Base-by-base conservation (phyloP, 1,140 invertebrate species). In the Phortica variegata region DNA sequence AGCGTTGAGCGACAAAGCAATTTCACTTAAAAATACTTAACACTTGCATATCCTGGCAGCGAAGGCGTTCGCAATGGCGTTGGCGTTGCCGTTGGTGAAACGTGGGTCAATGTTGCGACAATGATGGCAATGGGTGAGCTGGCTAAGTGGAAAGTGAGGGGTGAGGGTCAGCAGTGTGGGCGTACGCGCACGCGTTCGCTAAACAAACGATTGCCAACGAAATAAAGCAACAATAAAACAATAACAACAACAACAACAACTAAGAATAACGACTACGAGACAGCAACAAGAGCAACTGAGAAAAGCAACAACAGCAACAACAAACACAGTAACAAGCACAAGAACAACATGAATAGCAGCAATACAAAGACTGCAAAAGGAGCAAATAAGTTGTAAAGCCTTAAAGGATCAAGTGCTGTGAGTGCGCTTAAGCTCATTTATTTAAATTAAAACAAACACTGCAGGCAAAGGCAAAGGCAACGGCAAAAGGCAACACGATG, bases 381-480 rank as follows among this genome's bases (percentile, higher is more conserved):
- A 59, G 56, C 56, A 57, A 58, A 58, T 58, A 58, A 58, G 56
- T 40, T 52, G 54, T 41, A 53, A 51, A 43, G 63, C 63, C 65
- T 68, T 68, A 65, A 63, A 61, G 60, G 65, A 65, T 68, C 60
- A 69, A 54, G 47, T 55, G 57, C 57, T 58, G 56, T 51, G 57
- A 59, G 57, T 54, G 54, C 54, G 59, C 66, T 70, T 70, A 70
- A 70, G 65, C 65, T 70, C 66, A 70, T 70, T 70, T 70, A 70
- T 70, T 70, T 70, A 70, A 70, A 70, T 70, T 70, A 70, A 71
- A 70, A 66, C 61, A 70, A 70, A 70, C 66, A 70, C 66, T 66
- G 61, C 59, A 56, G 60, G 59, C 57, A 62, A 47, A n/a, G n/a
- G n/a, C n/a, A n/a, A 13, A 13, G 43, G 43, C 43, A 45, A 31